Percentiles rank a stretch among this genome's conserved stretches.
These are phyloP conservation scores for Sinopyrophorus schimmeli DNA, from an alignment of 2,888 invertebrate species.

Conservation along the genomic window DNA sequence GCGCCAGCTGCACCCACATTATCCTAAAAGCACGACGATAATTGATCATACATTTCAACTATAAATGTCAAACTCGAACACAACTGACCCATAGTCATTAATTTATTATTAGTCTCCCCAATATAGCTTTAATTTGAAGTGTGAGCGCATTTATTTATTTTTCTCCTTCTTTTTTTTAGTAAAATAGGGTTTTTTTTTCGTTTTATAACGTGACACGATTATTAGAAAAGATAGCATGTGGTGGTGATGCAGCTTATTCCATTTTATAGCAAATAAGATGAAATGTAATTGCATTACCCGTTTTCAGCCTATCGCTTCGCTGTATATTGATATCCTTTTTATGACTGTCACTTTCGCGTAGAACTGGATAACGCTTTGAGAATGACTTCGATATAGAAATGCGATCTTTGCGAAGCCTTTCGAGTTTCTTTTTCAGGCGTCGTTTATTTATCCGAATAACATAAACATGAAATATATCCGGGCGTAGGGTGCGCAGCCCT, in stretches of 20 bases:
- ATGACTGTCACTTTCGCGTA: slow-evolving; percentile 42
- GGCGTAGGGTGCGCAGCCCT: too few species aligned
- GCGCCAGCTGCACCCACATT: slow-evolving; percentile 30
- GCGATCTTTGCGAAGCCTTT: slow-evolving; percentile 44
- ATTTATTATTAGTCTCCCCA: too few species aligned
- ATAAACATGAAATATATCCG: slow-evolving; percentile 25
- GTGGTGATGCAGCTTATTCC: slow-evolving; percentile 25
- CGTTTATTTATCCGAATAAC: slow-evolving; percentile 34
- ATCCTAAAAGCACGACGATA: slow-evolving; percentile 12
- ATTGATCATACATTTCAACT: slow-evolving; percentile 20
- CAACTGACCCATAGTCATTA: slow-evolving; percentile 22
- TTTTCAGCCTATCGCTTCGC: slow-evolving; percentile 23
- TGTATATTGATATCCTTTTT: slow-evolving; percentile 35
- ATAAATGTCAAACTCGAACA: slow-evolving; percentile 14
- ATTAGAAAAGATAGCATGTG: slow-evolving; percentile 20
- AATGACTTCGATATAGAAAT: slow-evolving; percentile 48
- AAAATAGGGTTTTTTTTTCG: background rate
- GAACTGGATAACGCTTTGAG: slow-evolving; percentile 43
- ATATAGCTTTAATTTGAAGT: too few species aligned
- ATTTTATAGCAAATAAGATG: slow-evolving; percentile 30
- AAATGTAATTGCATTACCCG: slow-evolving; percentile 31
- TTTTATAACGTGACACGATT: slow-evolving; percentile 16
- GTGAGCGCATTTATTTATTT: too few species aligned
- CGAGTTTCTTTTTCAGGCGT: slow-evolving; percentile 26
- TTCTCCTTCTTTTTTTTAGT: too few species aligned